These are phyloP conservation scores for Lampris incognitus DNA, from an alignment of 2,113 vertebrate genomes.

Conservation along the genomic window DNA sequence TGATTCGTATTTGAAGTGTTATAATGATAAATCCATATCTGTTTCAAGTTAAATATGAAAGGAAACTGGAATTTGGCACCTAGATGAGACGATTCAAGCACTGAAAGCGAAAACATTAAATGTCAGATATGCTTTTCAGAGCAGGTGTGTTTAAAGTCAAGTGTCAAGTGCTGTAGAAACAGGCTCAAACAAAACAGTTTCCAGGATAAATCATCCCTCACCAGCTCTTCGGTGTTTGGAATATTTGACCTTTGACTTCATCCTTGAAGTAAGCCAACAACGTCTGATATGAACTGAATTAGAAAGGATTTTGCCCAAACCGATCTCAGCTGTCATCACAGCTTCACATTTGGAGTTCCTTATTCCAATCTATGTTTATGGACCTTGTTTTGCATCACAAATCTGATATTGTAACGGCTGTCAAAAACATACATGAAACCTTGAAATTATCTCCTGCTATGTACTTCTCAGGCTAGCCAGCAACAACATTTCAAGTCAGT, in stretches of 20 bases:
- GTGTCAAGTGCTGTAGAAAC: constrained; percentile 43
- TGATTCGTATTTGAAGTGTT: constrained; percentile 50
- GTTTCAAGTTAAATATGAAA: constrained; percentile 25
- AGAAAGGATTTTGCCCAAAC: constrained; percentile 15
- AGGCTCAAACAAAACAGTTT: constrained; percentile 43
- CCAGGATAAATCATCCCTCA: constrained; percentile 47
- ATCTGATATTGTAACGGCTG: constrained; percentile 27
- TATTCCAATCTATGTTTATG: constrained; percentile 5
- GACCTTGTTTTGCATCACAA: constrained; percentile 3
- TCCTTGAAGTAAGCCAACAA: constrained; percentile 42
- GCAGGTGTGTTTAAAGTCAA: constrained; percentile 58
- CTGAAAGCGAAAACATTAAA: constrained; percentile 23
- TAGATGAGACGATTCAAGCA: constrained; percentile 17
- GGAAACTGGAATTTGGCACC: constrained; percentile 38
- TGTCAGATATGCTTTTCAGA: constrained; percentile 29
- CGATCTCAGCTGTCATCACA: constrained; percentile 16
- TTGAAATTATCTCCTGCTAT: not conserved
- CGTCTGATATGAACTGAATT: constrained; percentile 14
- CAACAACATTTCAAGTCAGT: no score
- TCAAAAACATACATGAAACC: constrained; percentile 11
- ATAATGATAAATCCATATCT: constrained; percentile 45
- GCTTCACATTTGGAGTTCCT: constrained; percentile 2
- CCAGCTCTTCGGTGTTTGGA: constrained; percentile 45
- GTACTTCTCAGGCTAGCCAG: not conserved
- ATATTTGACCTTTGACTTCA: constrained; percentile 47